Conservation (phyloP, 2,113 vertebrate genomes). For the Rissa tridactyla region DNA sequence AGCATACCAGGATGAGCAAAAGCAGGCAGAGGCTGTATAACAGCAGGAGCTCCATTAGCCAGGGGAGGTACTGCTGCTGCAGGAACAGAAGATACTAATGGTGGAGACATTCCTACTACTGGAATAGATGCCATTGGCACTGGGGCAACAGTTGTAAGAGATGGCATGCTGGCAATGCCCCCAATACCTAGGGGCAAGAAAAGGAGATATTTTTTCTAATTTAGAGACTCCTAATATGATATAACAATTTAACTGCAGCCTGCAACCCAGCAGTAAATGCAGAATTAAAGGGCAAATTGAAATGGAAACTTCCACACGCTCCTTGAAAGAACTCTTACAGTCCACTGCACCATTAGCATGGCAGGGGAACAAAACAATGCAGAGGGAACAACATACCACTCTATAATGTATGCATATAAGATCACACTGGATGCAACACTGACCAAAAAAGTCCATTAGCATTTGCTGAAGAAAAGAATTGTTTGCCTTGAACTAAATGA, state of each 20-base stretch:
- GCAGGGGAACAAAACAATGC: not conserved
- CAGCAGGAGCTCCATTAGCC: slow-evolving; percentile 89
- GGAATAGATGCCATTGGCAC: slow-evolving; percentile 90
- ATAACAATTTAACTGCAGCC: not conserved
- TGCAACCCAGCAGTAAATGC: not conserved
- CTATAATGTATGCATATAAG: not conserved
- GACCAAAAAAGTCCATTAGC: not conserved
- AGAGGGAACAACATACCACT: not conserved
- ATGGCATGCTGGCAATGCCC: slow-evolving; percentile 78
- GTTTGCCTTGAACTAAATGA: not conserved
- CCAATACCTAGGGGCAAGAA: slow-evolving; percentile 80
- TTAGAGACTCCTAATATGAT: not conserved
- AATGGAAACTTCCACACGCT: not conserved
- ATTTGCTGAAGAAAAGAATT: not conserved
- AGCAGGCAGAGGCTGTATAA: slow-evolving; percentile 89
- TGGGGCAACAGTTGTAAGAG: slow-evolving; percentile 84
- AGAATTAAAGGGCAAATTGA: not conserved
- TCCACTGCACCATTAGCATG: not conserved
- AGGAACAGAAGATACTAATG: slow-evolving; percentile 86
- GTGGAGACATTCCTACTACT: slow-evolving; percentile 92
- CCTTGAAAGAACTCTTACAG: not conserved
- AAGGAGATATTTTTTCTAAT: slow-evolving; percentile 6
- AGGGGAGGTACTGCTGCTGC: slow-evolving; percentile 85
- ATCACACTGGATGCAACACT: not conserved
- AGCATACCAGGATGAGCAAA: slow-evolving; percentile 90